Conservation (phyloP, 2,888 invertebrate genomes). For the Matsumyia berberina region DNA sequence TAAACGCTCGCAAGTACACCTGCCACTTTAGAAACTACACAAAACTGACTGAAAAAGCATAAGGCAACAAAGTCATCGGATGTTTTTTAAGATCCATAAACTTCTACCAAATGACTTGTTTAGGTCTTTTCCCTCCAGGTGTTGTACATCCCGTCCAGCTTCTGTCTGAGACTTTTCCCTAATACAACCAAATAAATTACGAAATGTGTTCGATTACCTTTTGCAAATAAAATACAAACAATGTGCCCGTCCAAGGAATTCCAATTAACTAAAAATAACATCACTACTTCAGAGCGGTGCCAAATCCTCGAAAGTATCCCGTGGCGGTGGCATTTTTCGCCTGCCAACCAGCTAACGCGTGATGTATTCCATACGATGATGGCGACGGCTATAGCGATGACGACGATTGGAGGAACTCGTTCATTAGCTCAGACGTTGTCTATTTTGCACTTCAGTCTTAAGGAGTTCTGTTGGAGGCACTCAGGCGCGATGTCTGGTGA, state of each 20-base stretch:
- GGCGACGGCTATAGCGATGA: constrained; percentile 9
- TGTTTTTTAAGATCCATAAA: neutral
- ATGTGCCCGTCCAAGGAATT: constrained; percentile 43
- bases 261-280: constrained; percentile 66
- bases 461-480: constrained; percentile 50
- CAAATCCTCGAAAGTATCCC: constrained; percentile 58
- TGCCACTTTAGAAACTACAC: no score
- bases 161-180: neutral
- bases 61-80: constrained; percentile 9
- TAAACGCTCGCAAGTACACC: neutral
- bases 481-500: constrained; percentile 45
- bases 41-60: no score
- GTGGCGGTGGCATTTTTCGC: constrained; percentile 54
- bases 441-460: constrained; percentile 8
- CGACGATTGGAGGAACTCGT: constrained; percentile 35
- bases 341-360: constrained; percentile 37
- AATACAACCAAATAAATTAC: constrained; percentile 15
- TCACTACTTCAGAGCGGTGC: constrained; percentile 46
- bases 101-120: neutral
- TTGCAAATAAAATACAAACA: constrained; percentile 23
- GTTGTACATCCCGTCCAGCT: constrained; percentile 1
- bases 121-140: neutral
- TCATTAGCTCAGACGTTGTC: neutral
- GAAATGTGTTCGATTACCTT: constrained; percentile 30
- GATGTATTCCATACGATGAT: constrained; percentile 69